A percentile compares a stretch with the other conserved stretches of the same genome.
These are phyloP conservation scores for Gallinago solitaria DNA, from an alignment of 2,797 vertebrate species.

Conservation along the genomic window DNA sequence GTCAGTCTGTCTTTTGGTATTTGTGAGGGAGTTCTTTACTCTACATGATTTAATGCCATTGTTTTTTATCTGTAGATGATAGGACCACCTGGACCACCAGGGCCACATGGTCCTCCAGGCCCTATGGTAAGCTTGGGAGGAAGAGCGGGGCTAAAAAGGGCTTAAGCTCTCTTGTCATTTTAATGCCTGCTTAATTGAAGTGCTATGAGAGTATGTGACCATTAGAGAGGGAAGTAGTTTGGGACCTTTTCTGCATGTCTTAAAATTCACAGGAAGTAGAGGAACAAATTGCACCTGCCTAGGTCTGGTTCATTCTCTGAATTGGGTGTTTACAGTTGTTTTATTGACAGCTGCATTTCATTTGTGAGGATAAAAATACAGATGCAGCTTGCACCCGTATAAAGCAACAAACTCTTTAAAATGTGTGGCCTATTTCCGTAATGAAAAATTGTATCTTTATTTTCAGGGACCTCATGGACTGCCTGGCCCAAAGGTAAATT, in stretches of 20 bases:
- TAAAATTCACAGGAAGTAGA: not conserved
- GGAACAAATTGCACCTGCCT: not conserved
- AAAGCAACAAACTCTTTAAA: not conserved
- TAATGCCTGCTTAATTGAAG: not conserved
- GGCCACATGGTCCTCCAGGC: conserved; percentile 93
- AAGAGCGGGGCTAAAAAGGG: not conserved
- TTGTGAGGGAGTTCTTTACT: not conserved
- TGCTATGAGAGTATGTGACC: not conserved
- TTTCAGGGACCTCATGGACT: conserved; percentile 96
- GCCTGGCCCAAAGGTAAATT: conserved; percentile 93
- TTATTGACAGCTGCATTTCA: not conserved
- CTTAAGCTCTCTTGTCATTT: not conserved
- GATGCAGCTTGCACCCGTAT: not conserved
- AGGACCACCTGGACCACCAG: conserved; percentile 89
- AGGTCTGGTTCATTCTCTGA: not conserved
- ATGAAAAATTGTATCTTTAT: conserved; percentile 49
- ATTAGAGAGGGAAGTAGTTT: not conserved
- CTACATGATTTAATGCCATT: conserved; percentile 17
- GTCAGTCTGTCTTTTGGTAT: conserved; percentile 15
- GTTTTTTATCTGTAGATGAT: conserved; percentile 84
- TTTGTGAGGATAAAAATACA: not conserved
- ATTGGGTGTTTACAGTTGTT: not conserved
- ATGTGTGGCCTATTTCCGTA: not conserved
- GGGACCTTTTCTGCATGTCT: not conserved
- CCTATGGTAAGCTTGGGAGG: conserved; percentile 89